Base-by-base conservation (phyloP, 2,113 vertebrate genomes). In the Mola mola region DNA sequence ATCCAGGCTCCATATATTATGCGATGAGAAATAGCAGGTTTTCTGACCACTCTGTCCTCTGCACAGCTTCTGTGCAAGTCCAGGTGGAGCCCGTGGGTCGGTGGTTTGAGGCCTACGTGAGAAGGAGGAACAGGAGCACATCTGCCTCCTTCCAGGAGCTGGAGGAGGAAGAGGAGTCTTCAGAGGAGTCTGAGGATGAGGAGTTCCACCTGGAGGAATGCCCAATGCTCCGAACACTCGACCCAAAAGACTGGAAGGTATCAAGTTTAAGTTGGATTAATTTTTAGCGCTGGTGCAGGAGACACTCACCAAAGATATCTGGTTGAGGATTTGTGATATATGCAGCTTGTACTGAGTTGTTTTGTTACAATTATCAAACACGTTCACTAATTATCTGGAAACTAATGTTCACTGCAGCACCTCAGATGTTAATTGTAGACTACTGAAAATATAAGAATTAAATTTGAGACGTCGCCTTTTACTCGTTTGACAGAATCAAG, bases 231-330 rank as follows among this genome's bases (percentile, higher is more conserved):
- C 96, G 97, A 82, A 98, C 95, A 16, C 95, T 99, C 41, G 97
- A 99, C 72, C 97, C 97, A 60, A 99, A 99, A 90, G 97, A 99
- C 89, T 99, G 97, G 96, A 99, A 99, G 95, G 97, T 98, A 75
- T 36, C 6, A 5, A 15, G 17, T 19, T 21, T 12, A 5, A 20
- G 11, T 21, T 28, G 4, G 8, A 8, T 28, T 28, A 28, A 4
- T 28, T 33, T 5, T 34, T 1, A 20, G 37, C 24, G 21, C 33
- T 24, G 12, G 10, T 20, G 40, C 12, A 28, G 26, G 26, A 28
- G 26, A 5, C 26, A n/a, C n/a, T n/a, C n/a, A n/a, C n/a, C n/a
- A n/a, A n/a, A n/a, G n/a, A n/a, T n/a, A n/a, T n/a, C n/a, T n/a
- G n/a, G n/a, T n/a, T n/a, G n/a, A n/a, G n/a, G n/a, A n/a, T n/a